Evolutionary conservation across 2,888 invertebrate genomes (phyloP).

Genomic region (Hylaea fasciaria): DNA sequence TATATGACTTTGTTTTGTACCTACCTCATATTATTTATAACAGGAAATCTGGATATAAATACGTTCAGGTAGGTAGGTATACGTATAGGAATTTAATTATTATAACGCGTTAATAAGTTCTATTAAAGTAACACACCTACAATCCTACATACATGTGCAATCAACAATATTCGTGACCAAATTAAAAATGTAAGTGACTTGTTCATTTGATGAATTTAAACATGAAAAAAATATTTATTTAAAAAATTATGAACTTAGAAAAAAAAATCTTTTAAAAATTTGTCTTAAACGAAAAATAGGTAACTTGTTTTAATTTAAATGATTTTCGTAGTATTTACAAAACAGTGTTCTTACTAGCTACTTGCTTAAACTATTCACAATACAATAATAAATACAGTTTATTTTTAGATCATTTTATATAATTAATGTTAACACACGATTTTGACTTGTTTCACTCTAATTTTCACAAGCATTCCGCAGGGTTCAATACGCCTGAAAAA

Average conservation of each 20-base stretch:
- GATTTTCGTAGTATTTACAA: constrained; percentile 40
- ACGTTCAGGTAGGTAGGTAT: not conserved
- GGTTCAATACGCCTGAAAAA: constrained; percentile 52
- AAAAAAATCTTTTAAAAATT: constrained; percentile 5
- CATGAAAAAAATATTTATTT: constrained; percentile 1
- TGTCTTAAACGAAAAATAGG: constrained; percentile 40
- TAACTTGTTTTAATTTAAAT: constrained; percentile 40
- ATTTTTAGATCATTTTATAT: constrained; percentile 58
- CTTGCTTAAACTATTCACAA: constrained; percentile 47
- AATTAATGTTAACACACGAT: constrained; percentile 32
- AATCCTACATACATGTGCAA: not conserved
- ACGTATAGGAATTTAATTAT: too few relatives aligned
- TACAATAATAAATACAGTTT: constrained; percentile 71
- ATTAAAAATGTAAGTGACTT: too few relatives aligned
- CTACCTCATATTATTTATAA: not conserved
- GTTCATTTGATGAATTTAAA: constrained; percentile 10
- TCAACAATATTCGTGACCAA: too few relatives aligned
- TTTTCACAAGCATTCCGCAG: constrained; percentile 23
- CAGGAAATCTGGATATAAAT: not conserved
- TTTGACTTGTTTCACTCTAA: constrained; percentile 39
- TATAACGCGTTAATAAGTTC: too few relatives aligned
- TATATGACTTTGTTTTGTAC: too few relatives aligned
- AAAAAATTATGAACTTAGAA: constrained; percentile 2
- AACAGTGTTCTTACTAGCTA: constrained; percentile 25
- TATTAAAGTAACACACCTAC: not conserved